Conservation (phyloP, 1,140 invertebrate genomes). For the Aphaenogaster rudis region DNA sequence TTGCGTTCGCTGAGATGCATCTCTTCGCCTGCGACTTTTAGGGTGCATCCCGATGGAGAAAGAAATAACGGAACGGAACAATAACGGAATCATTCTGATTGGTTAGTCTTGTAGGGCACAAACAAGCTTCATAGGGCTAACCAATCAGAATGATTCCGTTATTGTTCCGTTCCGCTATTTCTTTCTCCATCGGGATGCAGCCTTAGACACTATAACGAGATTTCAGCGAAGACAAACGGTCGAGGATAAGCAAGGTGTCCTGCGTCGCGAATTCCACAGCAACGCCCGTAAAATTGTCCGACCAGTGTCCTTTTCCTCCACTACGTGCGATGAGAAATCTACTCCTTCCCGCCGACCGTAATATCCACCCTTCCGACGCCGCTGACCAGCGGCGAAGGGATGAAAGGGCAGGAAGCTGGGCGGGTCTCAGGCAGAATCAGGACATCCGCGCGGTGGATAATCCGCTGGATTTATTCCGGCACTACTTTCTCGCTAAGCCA, state of each 20-base stretch:
- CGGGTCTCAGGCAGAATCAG: slow-evolving; percentile 52
- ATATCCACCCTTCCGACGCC: slow-evolving; percentile 34
- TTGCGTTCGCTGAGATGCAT: background rate
- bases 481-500: slow-evolving; percentile 73
- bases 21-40: background rate
- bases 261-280: slow-evolving; percentile 2
- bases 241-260: background rate
- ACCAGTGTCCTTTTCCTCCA: background rate
- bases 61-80: no score
- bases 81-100: no score
- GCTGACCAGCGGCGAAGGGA: slow-evolving; percentile 37
- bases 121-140: no score
- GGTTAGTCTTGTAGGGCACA: no score
- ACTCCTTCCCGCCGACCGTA: background rate
- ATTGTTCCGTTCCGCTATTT: no score
- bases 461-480: slow-evolving; percentile 72
- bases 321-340: slow-evolving; percentile 17
- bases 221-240: background rate
- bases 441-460: slow-evolving; percentile 68
- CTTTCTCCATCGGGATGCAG: no score
- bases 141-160: no score
- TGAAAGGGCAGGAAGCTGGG: slow-evolving; percentile 40
- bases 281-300: slow-evolving; percentile 28
- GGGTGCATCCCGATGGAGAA: no score
- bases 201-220: background rate